phyloP scores from a whole-genome alignment of 1,140 invertebrate genomes.

The Halesus radiatus region DNA sequence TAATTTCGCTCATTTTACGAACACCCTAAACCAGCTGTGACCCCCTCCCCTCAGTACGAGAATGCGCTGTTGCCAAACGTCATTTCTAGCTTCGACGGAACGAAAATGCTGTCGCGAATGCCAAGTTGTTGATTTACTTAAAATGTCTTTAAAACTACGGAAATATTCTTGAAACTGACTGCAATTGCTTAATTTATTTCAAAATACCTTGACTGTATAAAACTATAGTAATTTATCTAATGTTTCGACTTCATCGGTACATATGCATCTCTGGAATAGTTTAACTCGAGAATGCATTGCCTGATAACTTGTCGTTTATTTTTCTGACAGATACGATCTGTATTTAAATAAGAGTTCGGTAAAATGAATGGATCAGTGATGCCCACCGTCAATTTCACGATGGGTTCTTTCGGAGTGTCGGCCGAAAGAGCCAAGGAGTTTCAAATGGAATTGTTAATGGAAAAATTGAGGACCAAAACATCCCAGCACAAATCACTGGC shows the following conservation, averaged over 20 bases:
- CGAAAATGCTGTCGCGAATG: conserved; percentile 41
- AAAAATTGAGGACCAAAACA: conserved; percentile 86
- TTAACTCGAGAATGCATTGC: conserved; percentile 10
- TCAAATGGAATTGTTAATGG: conserved; percentile 88
- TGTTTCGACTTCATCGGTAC: neutral
- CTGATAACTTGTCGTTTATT: neutral
- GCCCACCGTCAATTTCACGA: conserved; percentile 32
- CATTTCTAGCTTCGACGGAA: conserved; percentile 14
- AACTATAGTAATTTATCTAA: neutral
- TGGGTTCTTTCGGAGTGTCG: conserved; percentile 33
- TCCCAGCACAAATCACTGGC: conserved; percentile 83
- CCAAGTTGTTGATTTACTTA: conserved; percentile 43
- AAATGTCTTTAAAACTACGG: conserved; percentile 1
- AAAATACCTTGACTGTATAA: neutral
- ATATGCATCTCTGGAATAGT: conserved; percentile 16
- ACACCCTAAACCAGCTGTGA: conserved; percentile 46
- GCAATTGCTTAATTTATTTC: neutral
- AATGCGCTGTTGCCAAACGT: conserved; percentile 50
- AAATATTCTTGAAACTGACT: neutral
- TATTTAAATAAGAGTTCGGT: conserved; percentile 2
- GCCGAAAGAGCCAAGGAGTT: conserved; percentile 61
- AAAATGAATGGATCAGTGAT: conserved; percentile 43
- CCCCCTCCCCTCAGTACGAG: conserved; percentile 1
- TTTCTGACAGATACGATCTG: conserved; percentile 34
- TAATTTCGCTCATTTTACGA: conserved; percentile 24